These are phyloP conservation scores for Zaprionus capensis DNA, from an alignment of 1,140 invertebrate genomes.

Conservation along the genomic window DNA sequence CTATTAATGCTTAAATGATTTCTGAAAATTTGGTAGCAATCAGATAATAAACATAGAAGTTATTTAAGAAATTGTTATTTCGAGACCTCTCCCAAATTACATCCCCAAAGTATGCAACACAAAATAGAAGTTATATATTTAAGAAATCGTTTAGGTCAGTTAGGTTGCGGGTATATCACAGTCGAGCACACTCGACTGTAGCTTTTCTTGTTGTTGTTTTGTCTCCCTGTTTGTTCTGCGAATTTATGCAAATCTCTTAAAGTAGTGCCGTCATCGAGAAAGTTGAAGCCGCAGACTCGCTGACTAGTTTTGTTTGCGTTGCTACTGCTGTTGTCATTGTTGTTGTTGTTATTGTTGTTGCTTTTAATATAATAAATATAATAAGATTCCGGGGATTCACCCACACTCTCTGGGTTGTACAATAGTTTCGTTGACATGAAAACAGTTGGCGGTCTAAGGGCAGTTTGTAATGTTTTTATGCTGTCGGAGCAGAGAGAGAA, in stretches of 20 bases:
- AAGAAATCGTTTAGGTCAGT: too few relatives aligned
- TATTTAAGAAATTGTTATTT: too few relatives aligned
- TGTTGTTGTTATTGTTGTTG: slow-evolving; percentile 36
- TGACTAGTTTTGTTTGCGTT: slow-evolving; percentile 70
- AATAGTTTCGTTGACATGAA: slow-evolving; percentile 77
- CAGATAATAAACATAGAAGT: too few relatives aligned
- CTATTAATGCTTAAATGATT: too few relatives aligned
- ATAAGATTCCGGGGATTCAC: slow-evolving; percentile 60
- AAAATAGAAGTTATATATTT: not conserved
- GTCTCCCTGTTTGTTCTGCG: slow-evolving; percentile 28
- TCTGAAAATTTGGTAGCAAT: too few relatives aligned
- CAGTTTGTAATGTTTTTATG: slow-evolving; percentile 76
- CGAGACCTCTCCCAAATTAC: fast-evolving
- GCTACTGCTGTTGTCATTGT: slow-evolving; percentile 36
- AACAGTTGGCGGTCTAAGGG: slow-evolving; percentile 57
- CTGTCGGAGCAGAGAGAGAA: slow-evolving; percentile 22
- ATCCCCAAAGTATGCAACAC: not conserved
- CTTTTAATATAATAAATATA: slow-evolving; percentile 80
- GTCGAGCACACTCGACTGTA: not conserved
- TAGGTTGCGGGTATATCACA: not conserved
- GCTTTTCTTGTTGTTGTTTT: slow-evolving; percentile 23
- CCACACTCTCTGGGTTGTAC: slow-evolving; percentile 33
- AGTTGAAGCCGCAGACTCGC: slow-evolving; percentile 43
- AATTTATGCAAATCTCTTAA: slow-evolving; percentile 82
- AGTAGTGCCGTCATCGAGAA: slow-evolving; percentile 78